phyloP scores from a whole-genome alignment of 2,113 vertebrate species.

The Coreoperca whiteheadi region DNA sequence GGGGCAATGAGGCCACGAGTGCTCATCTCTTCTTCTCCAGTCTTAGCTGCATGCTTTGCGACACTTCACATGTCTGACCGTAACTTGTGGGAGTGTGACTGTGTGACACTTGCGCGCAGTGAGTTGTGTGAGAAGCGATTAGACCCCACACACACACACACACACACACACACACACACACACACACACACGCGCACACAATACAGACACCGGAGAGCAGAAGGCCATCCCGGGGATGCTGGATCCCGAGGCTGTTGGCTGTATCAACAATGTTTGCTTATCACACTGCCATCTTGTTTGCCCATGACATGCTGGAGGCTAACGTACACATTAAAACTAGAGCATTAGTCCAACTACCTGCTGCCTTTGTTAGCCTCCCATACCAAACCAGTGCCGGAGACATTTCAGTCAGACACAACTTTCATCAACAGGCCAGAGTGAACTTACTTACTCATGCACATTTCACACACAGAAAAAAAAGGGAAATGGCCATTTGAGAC shows the following conservation, averaged over 20 bases:
- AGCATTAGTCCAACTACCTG: neutral
- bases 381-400: neutral
- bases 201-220: conserved; percentile 1
- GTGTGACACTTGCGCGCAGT: conserved; percentile 2
- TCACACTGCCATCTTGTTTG: conserved; percentile 59
- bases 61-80: conserved; percentile 3
- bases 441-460: neutral
- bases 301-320: conserved; percentile 34
- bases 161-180: conserved; percentile 53
- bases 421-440: neutral
- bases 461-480: conserved; percentile 9
- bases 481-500: conserved; percentile 40
- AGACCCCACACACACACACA: conserved; percentile 40
- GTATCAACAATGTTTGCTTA: conserved; percentile 59
- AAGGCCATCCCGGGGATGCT: conserved; percentile 23
- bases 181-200: conserved; percentile 41
- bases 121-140: conserved; percentile 11
- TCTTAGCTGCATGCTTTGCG: neutral
- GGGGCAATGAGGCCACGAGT: neutral
- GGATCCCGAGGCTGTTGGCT: conserved; percentile 42
- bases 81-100: neutral
- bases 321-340: conserved; percentile 8
- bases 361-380: neutral
- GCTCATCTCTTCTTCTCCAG: conserved; percentile 16
- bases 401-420: conserved; percentile 1